A percentile compares a stretch with the other conserved stretches of the same genome.
Evolutionary conservation across 2,113 vertebrate genomes (phyloP).

Genomic region (Pyrgilauda ruficollis): DNA sequence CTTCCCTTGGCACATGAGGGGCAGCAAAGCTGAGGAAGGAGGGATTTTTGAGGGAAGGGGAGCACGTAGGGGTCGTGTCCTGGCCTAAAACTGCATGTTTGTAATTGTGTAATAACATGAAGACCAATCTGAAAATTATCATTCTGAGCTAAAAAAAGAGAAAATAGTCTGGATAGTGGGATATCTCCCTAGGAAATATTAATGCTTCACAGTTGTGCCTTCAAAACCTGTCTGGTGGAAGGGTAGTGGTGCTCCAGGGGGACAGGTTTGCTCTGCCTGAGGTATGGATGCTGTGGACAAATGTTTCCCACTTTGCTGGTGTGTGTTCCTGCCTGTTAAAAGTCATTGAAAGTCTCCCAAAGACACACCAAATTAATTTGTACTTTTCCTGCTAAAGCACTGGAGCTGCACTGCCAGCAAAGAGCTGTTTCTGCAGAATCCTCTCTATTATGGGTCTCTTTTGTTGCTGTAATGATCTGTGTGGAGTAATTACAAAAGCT

Average conservation of each 20-base stretch:
- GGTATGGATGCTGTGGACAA: background rate
- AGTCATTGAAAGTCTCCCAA: background rate
- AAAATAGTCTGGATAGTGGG: background rate
- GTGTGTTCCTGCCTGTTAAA: background rate
- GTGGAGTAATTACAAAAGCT: conserved; percentile 46
- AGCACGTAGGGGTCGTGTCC: fast-evolving
- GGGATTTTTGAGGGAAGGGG: background rate
- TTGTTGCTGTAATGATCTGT: conserved; percentile 42
- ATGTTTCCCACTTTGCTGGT: background rate
- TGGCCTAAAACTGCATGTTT: too few species aligned
- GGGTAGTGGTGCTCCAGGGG: background rate
- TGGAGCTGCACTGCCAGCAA: background rate
- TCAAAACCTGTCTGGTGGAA: background rate
- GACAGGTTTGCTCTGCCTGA: background rate
- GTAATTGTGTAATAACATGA: fast-evolving
- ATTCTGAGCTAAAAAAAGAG: background rate
- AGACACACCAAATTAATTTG: background rate
- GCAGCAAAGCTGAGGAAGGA: background rate
- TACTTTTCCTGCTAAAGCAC: background rate
- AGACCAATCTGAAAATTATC: background rate
- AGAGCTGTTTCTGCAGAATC: conserved; percentile 44
- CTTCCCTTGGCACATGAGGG: fast-evolving
- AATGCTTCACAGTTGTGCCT: too few species aligned
- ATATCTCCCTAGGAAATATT: background rate
- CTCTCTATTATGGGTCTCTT: background rate